Conservation (phyloP, 1,140 invertebrate genomes). For the Drosophila varians region DNA sequence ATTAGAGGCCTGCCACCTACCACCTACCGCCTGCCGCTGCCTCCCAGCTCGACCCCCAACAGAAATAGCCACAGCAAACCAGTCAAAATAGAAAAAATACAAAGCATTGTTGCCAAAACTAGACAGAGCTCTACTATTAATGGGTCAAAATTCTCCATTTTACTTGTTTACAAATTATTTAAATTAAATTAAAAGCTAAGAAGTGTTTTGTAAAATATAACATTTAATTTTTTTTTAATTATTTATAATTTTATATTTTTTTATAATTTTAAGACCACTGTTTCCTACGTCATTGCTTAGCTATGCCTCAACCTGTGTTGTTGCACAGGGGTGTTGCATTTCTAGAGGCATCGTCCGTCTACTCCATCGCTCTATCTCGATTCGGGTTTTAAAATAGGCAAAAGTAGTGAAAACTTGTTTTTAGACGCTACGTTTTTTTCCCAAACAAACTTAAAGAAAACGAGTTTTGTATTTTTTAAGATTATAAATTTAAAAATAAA, state of each 20-base stretch:
- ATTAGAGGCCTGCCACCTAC: conserved; percentile 53
- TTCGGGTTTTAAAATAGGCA: conserved; percentile 62
- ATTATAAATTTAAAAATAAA: not conserved
- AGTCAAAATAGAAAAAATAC: conserved; percentile 23
- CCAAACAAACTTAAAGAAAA: not conserved
- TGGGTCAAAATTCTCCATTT: conserved; percentile 6
- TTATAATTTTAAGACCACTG: conserved; percentile 31
- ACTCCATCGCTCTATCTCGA: conserved; percentile 41
- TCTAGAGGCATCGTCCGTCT: conserved; percentile 26
- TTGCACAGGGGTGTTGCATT: conserved; percentile 46
- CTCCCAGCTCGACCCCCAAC: not conserved
- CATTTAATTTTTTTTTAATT: not conserved
- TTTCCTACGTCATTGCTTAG: conserved; percentile 60
- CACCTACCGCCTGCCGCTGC: not conserved
- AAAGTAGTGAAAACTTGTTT: conserved; percentile 81
- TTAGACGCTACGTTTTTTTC: conserved; percentile 30
- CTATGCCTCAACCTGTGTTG: conserved; percentile 24
- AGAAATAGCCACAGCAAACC: conserved; percentile 18
- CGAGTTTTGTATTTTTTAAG: too few species aligned
- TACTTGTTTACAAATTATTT: too few species aligned
- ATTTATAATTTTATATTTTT: not conserved
- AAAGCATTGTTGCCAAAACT: conserved; percentile 17
- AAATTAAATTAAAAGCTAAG: too few species aligned
- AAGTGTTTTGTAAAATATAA: not conserved
- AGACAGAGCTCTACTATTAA: not conserved